Evolutionary conservation across 2,888 invertebrate genomes (phyloP).

Genomic region (Nemotelus pantherinus): DNA sequence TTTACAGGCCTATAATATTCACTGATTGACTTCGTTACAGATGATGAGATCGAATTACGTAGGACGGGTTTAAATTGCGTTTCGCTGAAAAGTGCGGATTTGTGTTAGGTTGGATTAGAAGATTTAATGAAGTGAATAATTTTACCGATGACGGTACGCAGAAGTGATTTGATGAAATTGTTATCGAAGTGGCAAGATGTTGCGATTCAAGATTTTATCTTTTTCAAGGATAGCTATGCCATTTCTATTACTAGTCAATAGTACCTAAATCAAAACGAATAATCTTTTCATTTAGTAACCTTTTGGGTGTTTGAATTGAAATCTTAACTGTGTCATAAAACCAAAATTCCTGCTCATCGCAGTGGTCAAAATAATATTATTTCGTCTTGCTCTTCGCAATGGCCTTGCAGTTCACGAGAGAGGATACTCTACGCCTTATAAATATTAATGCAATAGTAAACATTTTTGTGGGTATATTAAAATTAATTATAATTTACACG

Average conservation of each 20-base stretch:
- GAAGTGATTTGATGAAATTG: constrained; percentile 6
- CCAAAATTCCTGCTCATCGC: constrained; percentile 14
- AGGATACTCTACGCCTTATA: background rate
- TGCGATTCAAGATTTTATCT: no score
- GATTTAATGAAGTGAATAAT: constrained; percentile 40
- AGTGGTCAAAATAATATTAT: constrained; percentile 23
- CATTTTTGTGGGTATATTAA: constrained; percentile 38
- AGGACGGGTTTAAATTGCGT: background rate
- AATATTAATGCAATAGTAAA: constrained; percentile 22
- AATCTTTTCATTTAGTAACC: background rate
- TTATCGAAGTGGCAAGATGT: background rate
- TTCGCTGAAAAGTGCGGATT: constrained; percentile 1
- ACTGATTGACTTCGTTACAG: constrained; percentile 43
- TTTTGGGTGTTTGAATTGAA: background rate
- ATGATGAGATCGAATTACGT: constrained; percentile 40
- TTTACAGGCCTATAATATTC: constrained; percentile 43
- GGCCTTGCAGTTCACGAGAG: background rate
- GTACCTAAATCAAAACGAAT: background rate
- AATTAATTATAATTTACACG: constrained; percentile 23
- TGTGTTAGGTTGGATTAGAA: constrained; percentile 28
- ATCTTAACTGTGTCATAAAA: constrained; percentile 1
- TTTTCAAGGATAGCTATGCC: background rate
- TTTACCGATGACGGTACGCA: background rate
- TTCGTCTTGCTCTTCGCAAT: no score
- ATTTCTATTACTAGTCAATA: background rate